Base-by-base conservation (phyloP, 2,797 vertebrate genomes). In the Melanotaenia pygmaea region DNA sequence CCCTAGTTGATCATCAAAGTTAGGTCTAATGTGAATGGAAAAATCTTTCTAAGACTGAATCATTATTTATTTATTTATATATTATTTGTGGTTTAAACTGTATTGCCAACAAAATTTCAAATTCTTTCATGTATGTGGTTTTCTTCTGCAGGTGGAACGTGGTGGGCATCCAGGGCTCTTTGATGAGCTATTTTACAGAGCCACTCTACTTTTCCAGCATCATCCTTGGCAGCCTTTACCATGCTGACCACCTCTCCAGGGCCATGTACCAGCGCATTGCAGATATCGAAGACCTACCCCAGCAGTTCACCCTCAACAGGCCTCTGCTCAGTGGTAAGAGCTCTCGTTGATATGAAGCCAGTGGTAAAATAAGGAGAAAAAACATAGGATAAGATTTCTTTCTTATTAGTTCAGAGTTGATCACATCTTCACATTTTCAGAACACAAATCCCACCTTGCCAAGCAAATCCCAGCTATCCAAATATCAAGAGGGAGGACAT, bases 171-270 rank as follows among this genome's bases (percentile, higher is more conserved):
- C 97, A 99, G 90, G 97, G 97, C 66, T 95, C 97, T 61, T 92
- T 99, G 88, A 94, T 99, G 93, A 97, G 96, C 93, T 95, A 97
- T 87, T 97, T 99, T 78, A 94, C 96, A 20, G 96, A 96, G 87
- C 97, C 97, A 60, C 91, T 99, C 81, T 98, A 98, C 93, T 95
- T 98, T 91, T 97, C 96, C 76, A 99, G 97, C 93, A 96, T 99
- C 90, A 97, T 99, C 90, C 90, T 98, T 93, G 97, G 97, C 70
- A 98, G 97, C 89, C 92, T 99, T 69, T 99, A 99, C 91, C 97
- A 99, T 3, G 96, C 96, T 0, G 96, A 97, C 90, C 97, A 99
- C 90, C 96, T 98, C 66, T 97, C 96, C 85, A 94, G 97, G 66
- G 97, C 97, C 88, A 95, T 96, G 91, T 98, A 98, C 94, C 97